Percentiles rank a stretch among this genome's conserved stretches.
These are phyloP conservation scores for Cotesia typhae DNA, from an alignment of 1,140 invertebrate genomes.

Conservation along the genomic window DNA sequence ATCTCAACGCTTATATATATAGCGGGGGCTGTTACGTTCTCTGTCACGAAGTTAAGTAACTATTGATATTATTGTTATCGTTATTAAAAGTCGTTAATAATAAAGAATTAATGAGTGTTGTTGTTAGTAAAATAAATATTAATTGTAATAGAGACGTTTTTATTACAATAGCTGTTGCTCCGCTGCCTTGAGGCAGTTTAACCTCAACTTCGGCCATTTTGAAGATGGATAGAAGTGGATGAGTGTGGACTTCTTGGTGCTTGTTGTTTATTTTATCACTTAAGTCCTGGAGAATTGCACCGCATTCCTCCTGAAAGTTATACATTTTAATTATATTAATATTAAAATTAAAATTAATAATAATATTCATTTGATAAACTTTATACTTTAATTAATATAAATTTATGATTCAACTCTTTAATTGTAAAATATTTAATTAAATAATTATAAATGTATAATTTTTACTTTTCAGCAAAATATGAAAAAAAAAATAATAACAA, in stretches of 20 bases:
- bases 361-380: too few relatives aligned
- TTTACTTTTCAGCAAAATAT: too few relatives aligned
- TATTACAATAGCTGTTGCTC: slow-evolving; percentile 38
- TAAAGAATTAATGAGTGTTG: slow-evolving; percentile 22
- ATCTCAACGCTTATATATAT: neutral
- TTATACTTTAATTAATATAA: too few relatives aligned
- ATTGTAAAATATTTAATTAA: too few relatives aligned
- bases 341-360: too few relatives aligned
- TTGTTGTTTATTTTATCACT: slow-evolving; percentile 85
- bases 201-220: slow-evolving; percentile 92
- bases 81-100: slow-evolving; percentile 36
- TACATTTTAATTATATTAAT: slow-evolving; percentile 2
- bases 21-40: slow-evolving; percentile 27
- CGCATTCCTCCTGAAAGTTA: slow-evolving; percentile 80
- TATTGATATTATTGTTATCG: slow-evolving; percentile 42
- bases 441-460: too few relatives aligned
- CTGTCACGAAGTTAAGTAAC: slow-evolving; percentile 52
- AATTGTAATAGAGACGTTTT: slow-evolving; percentile 41
- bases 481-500: too few relatives aligned
- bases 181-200: slow-evolving; percentile 58
- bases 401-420: too few relatives aligned
- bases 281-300: slow-evolving; percentile 79
- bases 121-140: slow-evolving; percentile 42
- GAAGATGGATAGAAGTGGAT: slow-evolving; percentile 86
- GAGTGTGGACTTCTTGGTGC: slow-evolving; percentile 83